These are phyloP conservation scores for Pimephales promelas DNA, from an alignment of 2,113 vertebrate genomes.

Conservation along the genomic window DNA sequence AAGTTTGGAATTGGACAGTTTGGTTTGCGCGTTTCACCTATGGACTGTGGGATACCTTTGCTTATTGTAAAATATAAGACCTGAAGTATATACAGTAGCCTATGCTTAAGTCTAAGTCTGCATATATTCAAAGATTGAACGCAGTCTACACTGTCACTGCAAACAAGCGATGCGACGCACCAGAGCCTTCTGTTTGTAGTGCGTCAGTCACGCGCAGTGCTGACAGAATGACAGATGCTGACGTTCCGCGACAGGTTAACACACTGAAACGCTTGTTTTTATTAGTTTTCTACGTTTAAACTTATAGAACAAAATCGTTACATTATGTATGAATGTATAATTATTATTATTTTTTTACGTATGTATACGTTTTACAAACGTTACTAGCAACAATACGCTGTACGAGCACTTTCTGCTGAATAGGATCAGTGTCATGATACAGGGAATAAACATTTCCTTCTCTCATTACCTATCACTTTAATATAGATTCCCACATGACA, in stretches of 20 bases:
- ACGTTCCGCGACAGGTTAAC: neutral
- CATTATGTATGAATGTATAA: neutral
- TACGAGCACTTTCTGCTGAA: neutral
- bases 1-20: conserved; percentile 46
- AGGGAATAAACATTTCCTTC: neutral
- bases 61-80: neutral
- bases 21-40: neutral
- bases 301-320: neutral
- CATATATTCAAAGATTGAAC: neutral
- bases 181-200: neutral
- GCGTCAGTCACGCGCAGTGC: neutral
- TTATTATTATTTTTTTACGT: neutral
- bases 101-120: neutral
- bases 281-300: neutral
- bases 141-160: neutral
- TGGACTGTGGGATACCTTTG: conserved; percentile 26
- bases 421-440: neutral
- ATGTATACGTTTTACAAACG: neutral
- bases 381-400: neutral
- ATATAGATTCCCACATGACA: neutral
- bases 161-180: neutral
- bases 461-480: neutral
- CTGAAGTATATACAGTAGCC: neutral
- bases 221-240: neutral
- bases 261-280: neutral